Conservation (phyloP, 2,797 vertebrate species). For the Chiloscyllium punctatum region DNA sequence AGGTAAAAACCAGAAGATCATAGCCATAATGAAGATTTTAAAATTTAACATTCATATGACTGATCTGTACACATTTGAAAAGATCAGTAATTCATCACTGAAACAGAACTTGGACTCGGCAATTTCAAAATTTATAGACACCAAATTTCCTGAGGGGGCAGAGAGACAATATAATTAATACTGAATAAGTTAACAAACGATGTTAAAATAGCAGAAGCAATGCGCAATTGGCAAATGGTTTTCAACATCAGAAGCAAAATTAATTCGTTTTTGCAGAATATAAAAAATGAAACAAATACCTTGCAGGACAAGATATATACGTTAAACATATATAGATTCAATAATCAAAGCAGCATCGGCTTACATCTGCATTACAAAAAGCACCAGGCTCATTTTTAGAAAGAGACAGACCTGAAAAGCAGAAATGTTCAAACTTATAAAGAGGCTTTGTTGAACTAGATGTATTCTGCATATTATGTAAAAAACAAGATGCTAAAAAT, state of each 20-base stretch:
- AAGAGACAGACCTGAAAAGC: no score
- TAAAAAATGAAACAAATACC: neutral
- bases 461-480: no score
- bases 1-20: neutral
- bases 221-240: neutral
- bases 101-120: neutral
- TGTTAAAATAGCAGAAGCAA: neutral
- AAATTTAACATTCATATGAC: neutral
- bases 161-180: no score
- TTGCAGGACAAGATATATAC: neutral
- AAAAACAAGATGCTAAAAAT: no score
- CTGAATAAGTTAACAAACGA: neutral
- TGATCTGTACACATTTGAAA: neutral
- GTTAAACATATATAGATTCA: neutral
- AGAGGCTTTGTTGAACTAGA: no score
- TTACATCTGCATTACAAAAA: neutral
- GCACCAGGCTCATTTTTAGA: neutral
- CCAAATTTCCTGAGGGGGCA: neutral
- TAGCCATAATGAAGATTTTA: neutral
- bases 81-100: neutral
- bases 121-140: neutral
- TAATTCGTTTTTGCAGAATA: neutral
- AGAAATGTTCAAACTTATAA: no score
- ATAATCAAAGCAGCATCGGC: neutral
- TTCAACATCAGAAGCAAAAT: neutral